phyloP scores from a whole-genome alignment of 2,797 vertebrate species.

The Thripadectes ignobilis region DNA sequence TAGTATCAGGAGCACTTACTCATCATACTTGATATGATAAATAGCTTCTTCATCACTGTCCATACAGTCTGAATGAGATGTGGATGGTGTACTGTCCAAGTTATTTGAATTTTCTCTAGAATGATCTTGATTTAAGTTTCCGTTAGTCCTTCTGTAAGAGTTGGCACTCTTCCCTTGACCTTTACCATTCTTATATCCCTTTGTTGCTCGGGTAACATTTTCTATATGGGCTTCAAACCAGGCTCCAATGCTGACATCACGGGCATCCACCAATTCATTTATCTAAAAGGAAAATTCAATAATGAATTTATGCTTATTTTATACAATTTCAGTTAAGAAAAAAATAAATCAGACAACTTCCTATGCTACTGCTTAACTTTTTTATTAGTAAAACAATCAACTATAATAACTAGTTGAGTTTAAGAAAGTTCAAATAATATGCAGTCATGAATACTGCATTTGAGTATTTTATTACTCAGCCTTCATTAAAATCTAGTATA shows the following conservation, averaged over 20 bases:
- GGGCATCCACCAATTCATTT: slow-evolving; percentile 97
- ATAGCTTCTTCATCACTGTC: slow-evolving; percentile 85
- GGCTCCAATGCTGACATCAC: slow-evolving; percentile 92
- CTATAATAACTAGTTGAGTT: neutral
- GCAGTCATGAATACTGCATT: neutral
- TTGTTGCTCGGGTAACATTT: slow-evolving; percentile 86
- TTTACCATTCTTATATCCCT: slow-evolving; percentile 86
- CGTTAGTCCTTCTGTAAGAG: slow-evolving; percentile 92
- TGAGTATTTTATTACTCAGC: neutral
- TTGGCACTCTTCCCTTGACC: slow-evolving; percentile 87
- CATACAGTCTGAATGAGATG: slow-evolving; percentile 88
- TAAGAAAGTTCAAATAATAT: neutral
- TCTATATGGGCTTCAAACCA: slow-evolving; percentile 97
- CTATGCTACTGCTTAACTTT: neutral
- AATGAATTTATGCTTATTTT: slow-evolving; percentile 55
- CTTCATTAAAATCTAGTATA: neutral
- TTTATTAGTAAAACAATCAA: neutral
- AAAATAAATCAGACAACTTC: neutral
- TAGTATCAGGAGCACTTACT: slow-evolving; percentile 89
- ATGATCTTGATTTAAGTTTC: slow-evolving; percentile 85
- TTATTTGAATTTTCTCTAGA: slow-evolving; percentile 84
- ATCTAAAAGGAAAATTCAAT: slow-evolving; percentile 82
- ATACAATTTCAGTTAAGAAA: neutral
- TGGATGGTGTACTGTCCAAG: slow-evolving; percentile 88
- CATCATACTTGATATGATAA: slow-evolving; percentile 99